phyloP scores from a whole-genome alignment of 2,797 vertebrate species.

The Delichon dasypus region DNA sequence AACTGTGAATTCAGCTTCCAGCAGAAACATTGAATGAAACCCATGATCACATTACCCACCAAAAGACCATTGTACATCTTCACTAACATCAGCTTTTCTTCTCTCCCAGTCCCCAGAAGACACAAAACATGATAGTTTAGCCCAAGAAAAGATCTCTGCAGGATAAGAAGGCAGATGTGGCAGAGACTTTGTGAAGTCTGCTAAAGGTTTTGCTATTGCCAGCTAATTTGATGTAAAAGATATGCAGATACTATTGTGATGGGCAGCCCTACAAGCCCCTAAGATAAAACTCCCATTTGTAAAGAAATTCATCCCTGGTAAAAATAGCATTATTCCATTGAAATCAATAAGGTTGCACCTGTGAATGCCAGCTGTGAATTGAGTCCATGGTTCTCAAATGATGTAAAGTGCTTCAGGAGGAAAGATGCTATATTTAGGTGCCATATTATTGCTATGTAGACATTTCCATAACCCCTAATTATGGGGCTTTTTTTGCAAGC shows the following conservation, averaged over 20 bases:
- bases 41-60: background rate
- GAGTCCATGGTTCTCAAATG: constrained; percentile 55
- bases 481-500: constrained; percentile 66
- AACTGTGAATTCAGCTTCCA: background rate
- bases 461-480: constrained; percentile 74
- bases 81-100: background rate
- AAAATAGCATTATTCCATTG: constrained; percentile 24
- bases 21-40: background rate
- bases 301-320: background rate
- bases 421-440: constrained; percentile 71
- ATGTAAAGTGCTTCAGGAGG: constrained; percentile 68
- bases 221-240: constrained; percentile 2
- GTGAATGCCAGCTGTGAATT: constrained; percentile 62
- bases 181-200: background rate
- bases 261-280: background rate
- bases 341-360: constrained; percentile 62
- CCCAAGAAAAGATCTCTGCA: background rate
- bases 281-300: constrained; percentile 9
- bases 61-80: background rate
- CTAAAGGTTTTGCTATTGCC: background rate
- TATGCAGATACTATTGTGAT: background rate
- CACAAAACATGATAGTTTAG: background rate
- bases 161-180: background rate
- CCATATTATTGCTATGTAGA: constrained; percentile 69
- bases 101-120: background rate